phyloP scores from a whole-genome alignment of 2,797 vertebrate species.

The Liparis tanakae region DNA sequence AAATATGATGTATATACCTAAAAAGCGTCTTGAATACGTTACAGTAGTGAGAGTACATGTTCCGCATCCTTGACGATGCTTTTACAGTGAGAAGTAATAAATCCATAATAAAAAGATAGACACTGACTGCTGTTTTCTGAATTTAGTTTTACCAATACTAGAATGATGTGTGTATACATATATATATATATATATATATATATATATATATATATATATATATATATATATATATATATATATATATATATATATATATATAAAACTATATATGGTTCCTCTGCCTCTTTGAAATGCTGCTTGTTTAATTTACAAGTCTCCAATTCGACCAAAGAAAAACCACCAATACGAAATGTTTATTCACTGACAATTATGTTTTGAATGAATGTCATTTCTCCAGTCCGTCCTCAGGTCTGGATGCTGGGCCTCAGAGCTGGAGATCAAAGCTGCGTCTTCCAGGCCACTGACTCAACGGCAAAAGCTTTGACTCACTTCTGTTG shows the following conservation, averaged over 20 bases:
- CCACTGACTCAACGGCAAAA: conserved; percentile 39
- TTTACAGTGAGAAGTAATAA: background rate
- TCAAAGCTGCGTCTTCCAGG: conserved; percentile 67
- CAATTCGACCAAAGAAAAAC: background rate
- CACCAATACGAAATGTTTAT: background rate
- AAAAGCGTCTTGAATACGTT: background rate
- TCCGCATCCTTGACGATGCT: background rate
- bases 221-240: too few species aligned
- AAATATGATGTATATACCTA: too few species aligned
- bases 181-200: too few species aligned
- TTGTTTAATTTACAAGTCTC: background rate
- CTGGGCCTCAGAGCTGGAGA: conserved; percentile 22
- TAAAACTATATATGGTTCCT: background rate
- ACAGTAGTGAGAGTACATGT: background rate
- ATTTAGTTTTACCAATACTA: background rate
- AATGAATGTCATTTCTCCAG: background rate
- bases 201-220: too few species aligned
- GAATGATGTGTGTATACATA: background rate
- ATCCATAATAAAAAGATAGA: background rate
- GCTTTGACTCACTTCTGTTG: conserved; percentile 64
- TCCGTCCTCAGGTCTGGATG: conserved; percentile 8
- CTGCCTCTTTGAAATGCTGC: background rate
- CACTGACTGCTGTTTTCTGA: background rate
- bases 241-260: too few species aligned
- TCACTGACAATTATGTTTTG: background rate